Conservation (phyloP, 2,113 vertebrate genomes). For the Siphamia tubifer region DNA sequence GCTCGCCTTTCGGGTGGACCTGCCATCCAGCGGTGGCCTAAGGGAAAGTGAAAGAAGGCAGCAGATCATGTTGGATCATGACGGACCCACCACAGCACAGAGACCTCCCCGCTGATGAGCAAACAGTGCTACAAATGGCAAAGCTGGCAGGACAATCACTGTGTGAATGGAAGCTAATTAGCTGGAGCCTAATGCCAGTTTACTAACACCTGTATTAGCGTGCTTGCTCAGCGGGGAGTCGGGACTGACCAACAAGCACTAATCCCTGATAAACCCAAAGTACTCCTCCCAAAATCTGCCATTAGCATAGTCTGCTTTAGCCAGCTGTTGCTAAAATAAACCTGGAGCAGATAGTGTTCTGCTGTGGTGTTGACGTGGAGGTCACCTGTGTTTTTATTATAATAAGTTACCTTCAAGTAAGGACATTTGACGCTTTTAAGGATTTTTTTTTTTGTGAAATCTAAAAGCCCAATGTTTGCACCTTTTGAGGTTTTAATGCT, state of each 20-base stretch:
- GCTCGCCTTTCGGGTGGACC: neutral
- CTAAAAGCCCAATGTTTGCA: neutral
- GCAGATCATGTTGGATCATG: constrained; percentile 77
- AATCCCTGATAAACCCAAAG: constrained; percentile 90
- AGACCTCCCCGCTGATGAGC: constrained; percentile 82
- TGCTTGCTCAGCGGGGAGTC: constrained; percentile 80
- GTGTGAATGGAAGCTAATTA: constrained; percentile 85
- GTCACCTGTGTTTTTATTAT: neutral
- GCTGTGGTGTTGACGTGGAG: constrained; percentile 55
- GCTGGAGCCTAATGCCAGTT: constrained; percentile 85
- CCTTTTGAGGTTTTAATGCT: neutral
- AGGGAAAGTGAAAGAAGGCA: constrained; percentile 30
- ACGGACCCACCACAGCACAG: constrained; percentile 89
- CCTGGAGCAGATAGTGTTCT: constrained; percentile 77
- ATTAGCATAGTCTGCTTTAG: constrained; percentile 92
- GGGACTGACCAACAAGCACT: constrained; percentile 85
- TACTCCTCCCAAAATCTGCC: constrained; percentile 67
- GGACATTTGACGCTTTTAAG: neutral
- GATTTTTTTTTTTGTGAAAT: neutral
- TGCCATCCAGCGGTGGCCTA: constrained; percentile 11
- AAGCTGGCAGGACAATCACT: constrained; percentile 76
- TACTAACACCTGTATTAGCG: constrained; percentile 95
- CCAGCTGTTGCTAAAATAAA: constrained; percentile 78
- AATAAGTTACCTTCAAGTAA: neutral
- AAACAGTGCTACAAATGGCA: constrained; percentile 82